A percentile compares a stretch with the other conserved stretches of the same genome.
Evolutionary conservation across 2,888 invertebrate genomes (phyloP).

Genomic region (Pedicia rivosa): DNA sequence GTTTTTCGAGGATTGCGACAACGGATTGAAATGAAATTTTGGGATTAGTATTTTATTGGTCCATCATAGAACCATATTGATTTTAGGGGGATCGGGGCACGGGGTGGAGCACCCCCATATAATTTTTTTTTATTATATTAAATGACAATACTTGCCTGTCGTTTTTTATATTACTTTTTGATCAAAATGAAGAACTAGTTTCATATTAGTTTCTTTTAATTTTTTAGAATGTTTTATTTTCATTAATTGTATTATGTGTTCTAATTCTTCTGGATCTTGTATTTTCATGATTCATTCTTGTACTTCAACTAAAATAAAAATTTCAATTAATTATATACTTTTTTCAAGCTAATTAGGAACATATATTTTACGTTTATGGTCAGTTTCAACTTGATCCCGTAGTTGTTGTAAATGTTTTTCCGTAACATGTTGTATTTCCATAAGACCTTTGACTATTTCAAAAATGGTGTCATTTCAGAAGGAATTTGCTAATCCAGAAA

Average conservation of each 20-base stretch:
- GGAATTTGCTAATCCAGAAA: conserved; percentile 79
- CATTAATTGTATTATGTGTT: conserved; percentile 45
- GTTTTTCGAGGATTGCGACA: no score
- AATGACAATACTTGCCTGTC: no score
- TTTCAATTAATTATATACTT: not conserved
- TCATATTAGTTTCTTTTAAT: conserved; percentile 72
- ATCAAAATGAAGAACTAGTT: conserved; percentile 73
- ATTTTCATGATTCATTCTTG: conserved; percentile 47
- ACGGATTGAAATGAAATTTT: no score
- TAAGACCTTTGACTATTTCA: conserved; percentile 84
- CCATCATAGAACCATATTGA: no score
- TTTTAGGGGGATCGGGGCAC: no score
- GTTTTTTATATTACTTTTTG: conserved; percentile 79
- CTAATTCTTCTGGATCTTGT: conserved; percentile 41
- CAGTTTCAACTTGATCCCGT: conserved; percentile 62
- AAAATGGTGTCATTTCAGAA: conserved; percentile 86
- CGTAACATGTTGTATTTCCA: conserved; percentile 92
- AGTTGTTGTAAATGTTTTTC: conserved; percentile 85
- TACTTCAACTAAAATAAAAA: conserved; percentile 41
- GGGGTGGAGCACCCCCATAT: no score
- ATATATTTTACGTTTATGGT: conserved; percentile 69
- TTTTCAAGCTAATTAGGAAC: no score
- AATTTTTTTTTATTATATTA: no score
- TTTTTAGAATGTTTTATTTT: conserved; percentile 65
- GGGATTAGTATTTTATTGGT: no score